These are phyloP conservation scores for Anolis sagrei DNA, from an alignment of 2,113 vertebrate genomes.

Conservation along the genomic window DNA sequence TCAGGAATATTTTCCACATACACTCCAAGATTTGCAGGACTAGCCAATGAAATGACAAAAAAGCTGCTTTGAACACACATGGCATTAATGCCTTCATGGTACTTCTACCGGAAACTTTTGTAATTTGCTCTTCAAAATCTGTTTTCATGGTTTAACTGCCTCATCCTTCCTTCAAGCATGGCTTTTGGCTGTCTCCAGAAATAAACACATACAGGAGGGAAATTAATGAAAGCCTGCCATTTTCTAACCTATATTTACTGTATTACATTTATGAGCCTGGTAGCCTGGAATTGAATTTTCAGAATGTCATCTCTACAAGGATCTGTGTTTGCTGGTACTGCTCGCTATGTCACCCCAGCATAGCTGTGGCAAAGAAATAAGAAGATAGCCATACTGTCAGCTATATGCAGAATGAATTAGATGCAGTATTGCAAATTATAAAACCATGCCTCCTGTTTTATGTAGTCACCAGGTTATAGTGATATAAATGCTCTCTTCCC, in stretches of 20 bases:
- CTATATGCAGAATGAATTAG: neutral
- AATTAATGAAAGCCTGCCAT: neutral
- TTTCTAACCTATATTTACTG: neutral
- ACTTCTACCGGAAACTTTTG: neutral
- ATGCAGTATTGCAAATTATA: neutral
- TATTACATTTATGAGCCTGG: neutral
- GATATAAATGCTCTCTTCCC: neutral
- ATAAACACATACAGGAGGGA: neutral
- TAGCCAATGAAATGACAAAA: neutral
- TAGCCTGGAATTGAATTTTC: neutral
- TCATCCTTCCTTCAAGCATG: neutral
- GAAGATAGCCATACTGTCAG: neutral
- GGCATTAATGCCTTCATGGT: neutral
- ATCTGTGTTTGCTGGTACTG: neutral
- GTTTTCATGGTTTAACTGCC: neutral
- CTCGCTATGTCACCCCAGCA: neutral
- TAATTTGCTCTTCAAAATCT: neutral
- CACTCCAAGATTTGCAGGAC: neutral
- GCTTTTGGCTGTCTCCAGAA: neutral
- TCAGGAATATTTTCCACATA: neutral
- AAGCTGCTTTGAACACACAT: neutral
- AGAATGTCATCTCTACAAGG: neutral
- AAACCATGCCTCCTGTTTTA: constrained; percentile 31
- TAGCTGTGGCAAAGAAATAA: neutral
- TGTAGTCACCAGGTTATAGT: neutral